These are phyloP conservation scores for Riptortus pedestris DNA, from an alignment of 1,140 invertebrate genomes.

Conservation along the genomic window DNA sequence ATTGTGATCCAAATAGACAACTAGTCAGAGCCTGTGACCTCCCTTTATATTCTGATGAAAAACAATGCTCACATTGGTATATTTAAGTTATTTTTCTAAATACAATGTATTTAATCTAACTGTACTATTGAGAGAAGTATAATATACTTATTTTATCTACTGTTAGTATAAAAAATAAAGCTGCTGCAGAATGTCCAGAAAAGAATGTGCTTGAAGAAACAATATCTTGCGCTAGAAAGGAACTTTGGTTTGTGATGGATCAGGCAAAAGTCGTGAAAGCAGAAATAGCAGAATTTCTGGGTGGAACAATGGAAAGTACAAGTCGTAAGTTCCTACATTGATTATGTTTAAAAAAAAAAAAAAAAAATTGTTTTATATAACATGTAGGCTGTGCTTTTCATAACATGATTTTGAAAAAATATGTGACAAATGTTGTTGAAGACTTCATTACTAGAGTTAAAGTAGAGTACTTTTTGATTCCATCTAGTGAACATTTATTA, in stretches of 20 bases:
- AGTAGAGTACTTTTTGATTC: no score
- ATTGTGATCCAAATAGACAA: constrained; percentile 6
- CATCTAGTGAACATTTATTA: no score
- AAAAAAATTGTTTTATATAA: not conserved
- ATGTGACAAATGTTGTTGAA: no score
- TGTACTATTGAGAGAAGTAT: not conserved
- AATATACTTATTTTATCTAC: not conserved
- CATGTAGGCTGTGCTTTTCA: not conserved
- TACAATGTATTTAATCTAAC: no score
- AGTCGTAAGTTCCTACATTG: not conserved
- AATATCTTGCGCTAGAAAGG: constrained; percentile 22
- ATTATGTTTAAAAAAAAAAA: not conserved
- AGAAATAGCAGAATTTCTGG: constrained; percentile 27
- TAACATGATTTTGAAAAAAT: no score
- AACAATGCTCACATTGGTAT: constrained; percentile 22
- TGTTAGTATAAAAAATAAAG: no score
- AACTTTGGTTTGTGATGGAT: constrained; percentile 18
- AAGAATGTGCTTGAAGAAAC: constrained; percentile 11
- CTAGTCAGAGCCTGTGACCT: constrained; percentile 16
- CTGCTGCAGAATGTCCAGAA: not conserved
- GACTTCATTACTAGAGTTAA: no score
- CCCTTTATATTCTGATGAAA: constrained; percentile 21
- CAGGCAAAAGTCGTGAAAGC: constrained; percentile 18
- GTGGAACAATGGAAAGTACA: constrained; percentile 6
- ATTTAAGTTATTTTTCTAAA: not conserved